Conservation (phyloP, 2,113 vertebrate species). For the Falco punctatus region DNA sequence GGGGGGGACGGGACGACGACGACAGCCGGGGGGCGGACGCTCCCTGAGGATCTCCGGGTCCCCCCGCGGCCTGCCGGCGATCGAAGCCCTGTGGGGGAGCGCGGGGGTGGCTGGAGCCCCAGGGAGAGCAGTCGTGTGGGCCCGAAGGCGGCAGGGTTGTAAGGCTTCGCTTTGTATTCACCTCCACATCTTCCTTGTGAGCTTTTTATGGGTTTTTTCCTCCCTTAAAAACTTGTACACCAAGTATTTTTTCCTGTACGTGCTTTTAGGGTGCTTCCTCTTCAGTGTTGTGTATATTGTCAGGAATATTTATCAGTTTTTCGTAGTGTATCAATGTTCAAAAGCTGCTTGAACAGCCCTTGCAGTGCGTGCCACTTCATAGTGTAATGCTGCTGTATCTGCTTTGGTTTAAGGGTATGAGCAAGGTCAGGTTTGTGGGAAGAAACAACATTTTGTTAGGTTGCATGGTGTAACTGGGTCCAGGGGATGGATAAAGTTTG, state of each 20-base stretch:
- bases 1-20: no score
- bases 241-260: fast-evolving
- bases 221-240: no score
- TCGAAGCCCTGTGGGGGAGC: background rate
- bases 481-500: background rate
- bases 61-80: background rate
- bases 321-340: no score
- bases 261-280: background rate
- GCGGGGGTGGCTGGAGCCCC: background rate
- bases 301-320: background rate
- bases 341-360: no score
- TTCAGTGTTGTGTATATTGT: background rate
- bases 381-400: fast-evolving
- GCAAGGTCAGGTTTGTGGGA: no score
- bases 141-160: background rate
- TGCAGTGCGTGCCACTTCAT: fast-evolving
- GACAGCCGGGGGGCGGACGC: no score
- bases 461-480: background rate
- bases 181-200: background rate
- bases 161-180: background rate
- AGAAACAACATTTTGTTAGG: background rate
- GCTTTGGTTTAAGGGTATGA: background rate
- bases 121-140: background rate
- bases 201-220: background rate
- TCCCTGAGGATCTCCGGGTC: no score